phyloP scores from a whole-genome alignment of 2,113 vertebrate species.

The Anarhynchus alexandrinus region DNA sequence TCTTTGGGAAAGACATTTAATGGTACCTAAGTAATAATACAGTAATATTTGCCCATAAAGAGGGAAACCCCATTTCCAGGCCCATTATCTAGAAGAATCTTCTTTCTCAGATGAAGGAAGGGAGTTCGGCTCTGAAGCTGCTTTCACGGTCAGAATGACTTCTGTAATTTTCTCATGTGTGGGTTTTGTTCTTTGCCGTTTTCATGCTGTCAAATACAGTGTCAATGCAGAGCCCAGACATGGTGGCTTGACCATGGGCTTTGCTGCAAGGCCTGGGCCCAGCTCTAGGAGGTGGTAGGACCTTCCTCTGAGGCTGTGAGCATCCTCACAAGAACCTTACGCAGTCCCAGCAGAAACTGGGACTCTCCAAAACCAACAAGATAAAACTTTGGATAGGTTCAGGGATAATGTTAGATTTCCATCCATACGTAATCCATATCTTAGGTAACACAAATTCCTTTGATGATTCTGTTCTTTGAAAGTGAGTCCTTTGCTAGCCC shows the following conservation, averaged over 20 bases:
- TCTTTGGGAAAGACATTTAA: background rate
- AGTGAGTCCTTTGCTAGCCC: background rate
- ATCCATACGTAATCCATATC: accelerated
- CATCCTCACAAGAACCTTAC: background rate
- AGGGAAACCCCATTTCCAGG: background rate
- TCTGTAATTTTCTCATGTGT: background rate
- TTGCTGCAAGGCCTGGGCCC: background rate
- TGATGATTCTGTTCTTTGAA: background rate
- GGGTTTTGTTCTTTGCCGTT: background rate
- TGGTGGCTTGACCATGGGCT: background rate
- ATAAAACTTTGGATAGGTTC: background rate
- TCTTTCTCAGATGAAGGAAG: background rate
- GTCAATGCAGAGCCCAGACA: background rate
- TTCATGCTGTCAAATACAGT: background rate
- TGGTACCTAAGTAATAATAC: background rate
- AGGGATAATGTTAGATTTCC: background rate
- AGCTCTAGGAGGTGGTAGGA: background rate
- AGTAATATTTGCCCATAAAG: background rate
- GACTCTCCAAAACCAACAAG: background rate
- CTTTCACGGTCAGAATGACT: background rate
- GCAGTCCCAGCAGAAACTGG: background rate
- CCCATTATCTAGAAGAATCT: background rate
- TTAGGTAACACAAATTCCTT: background rate
- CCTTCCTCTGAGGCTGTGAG: background rate
- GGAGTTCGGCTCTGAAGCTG: background rate